Conservation (phyloP, 1,140 invertebrate genomes). For the Solenopsis fugax region DNA sequence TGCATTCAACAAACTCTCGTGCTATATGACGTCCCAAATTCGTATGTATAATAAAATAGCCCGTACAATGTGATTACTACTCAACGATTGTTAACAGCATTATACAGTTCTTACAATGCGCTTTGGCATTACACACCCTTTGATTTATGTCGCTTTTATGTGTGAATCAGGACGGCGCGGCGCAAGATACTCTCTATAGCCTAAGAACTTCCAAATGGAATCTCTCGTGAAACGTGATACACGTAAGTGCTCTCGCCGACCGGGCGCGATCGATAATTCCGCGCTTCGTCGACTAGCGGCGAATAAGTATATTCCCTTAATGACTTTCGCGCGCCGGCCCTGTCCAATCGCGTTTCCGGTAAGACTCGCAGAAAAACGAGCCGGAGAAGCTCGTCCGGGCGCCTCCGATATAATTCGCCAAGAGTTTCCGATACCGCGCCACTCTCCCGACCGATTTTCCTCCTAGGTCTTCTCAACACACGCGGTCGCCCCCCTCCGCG, state of each 20-base stretch:
- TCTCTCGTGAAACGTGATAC: constrained; percentile 42
- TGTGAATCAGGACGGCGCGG: background rate
- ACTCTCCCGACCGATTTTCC: background rate
- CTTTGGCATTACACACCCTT: background rate
- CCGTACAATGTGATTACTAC: background rate
- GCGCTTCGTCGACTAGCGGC: constrained; percentile 31
- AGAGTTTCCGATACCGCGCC: constrained; percentile 56
- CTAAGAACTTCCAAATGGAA: constrained; percentile 11
- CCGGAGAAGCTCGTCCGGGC: constrained; percentile 1
- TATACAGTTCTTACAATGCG: background rate
- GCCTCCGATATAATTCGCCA: constrained; percentile 43
- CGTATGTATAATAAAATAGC: background rate
- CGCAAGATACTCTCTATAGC: background rate
- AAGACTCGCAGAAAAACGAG: constrained; percentile 53
- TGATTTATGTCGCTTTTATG: background rate
- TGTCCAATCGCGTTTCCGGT: constrained; percentile 51
- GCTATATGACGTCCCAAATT: background rate
- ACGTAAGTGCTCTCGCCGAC: constrained; percentile 18
- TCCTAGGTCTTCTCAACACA: background rate
- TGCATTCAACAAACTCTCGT: background rate
- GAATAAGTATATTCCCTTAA: constrained; percentile 60
- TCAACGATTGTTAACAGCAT: background rate
- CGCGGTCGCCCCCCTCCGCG: background rate
- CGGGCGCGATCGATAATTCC: constrained; percentile 45
- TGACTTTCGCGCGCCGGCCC: constrained; percentile 43